Evolutionary conservation across 2,888 invertebrate genomes (phyloP).

Genomic region (Pinctada fucata): DNA sequence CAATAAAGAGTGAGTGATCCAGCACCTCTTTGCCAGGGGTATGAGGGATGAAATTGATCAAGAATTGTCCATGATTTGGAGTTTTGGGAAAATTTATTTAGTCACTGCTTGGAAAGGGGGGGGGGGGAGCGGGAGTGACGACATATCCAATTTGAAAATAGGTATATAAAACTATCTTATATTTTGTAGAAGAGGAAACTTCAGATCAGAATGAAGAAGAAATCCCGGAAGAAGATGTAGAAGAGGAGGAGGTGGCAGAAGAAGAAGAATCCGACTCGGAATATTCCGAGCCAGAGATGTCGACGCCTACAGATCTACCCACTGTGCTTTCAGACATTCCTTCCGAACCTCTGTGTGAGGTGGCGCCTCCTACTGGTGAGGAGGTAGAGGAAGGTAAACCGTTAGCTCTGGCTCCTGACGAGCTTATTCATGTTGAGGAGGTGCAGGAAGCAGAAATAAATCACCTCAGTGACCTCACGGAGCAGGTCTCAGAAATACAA

Average conservation of each 20-base stretch:
- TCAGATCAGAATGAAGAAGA: not conserved
- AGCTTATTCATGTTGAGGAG: constrained; percentile 14
- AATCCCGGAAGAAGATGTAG: not conserved
- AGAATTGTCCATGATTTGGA: no score
- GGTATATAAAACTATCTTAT: no score
- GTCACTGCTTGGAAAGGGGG: no score
- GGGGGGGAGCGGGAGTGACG: no score
- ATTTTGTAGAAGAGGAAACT: not conserved
- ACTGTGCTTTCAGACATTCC: constrained; percentile 29
- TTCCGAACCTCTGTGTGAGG: constrained; percentile 46
- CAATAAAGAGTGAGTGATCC: no score
- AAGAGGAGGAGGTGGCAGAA: not conserved
- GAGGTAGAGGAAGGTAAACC: constrained; percentile 50
- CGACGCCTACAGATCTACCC: constrained; percentile 33
- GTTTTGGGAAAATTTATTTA: no score
- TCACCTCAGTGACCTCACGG: constrained; percentile 15
- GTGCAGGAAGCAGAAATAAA: constrained; percentile 28
- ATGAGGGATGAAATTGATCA: no score
- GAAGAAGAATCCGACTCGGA: constrained; percentile 17
- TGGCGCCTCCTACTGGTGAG: constrained; percentile 57
- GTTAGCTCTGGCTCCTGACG: constrained; percentile 34
- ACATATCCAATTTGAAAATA: no score
- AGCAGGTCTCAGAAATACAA: constrained; percentile 18
- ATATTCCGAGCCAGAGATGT: constrained; percentile 34
- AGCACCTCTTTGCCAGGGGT: no score